These are phyloP conservation scores for Parus major DNA, from an alignment of 2,113 vertebrate species.

Conservation along the genomic window DNA sequence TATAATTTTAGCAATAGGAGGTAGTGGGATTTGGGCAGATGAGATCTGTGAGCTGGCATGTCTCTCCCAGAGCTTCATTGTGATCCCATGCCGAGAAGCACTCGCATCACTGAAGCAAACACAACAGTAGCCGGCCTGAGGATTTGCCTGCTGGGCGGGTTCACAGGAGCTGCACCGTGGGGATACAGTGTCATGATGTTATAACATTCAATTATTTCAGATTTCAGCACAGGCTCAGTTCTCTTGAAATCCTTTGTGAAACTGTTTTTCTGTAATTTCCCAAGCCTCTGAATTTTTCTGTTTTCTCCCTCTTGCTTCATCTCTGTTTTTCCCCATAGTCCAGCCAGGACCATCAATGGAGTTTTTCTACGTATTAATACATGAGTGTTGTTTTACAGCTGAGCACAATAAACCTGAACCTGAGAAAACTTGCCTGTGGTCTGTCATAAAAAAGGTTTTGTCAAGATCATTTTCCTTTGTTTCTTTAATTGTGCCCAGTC, in stretches of 20 bases:
- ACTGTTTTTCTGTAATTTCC: neutral
- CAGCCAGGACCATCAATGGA: neutral
- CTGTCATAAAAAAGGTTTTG: constrained; percentile 1
- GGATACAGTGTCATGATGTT: neutral
- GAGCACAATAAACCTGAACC: neutral
- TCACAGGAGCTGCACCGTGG: neutral
- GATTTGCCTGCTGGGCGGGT: neutral
- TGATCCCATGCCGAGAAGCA: neutral
- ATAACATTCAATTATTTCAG: neutral
- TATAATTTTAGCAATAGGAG: constrained; percentile 41
- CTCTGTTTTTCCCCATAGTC: neutral
- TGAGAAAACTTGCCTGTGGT: constrained; percentile 18
- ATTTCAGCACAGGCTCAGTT: neutral
- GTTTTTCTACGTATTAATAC: constrained; percentile 17
- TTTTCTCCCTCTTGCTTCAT: neutral
- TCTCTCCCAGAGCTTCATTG: neutral
- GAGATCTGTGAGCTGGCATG: neutral
- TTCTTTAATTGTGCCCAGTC: neutral
- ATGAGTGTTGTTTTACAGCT: neutral
- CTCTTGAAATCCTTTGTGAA: neutral
- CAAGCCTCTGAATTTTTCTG: neutral
- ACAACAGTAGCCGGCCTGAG: neutral
- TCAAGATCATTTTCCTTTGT: neutral
- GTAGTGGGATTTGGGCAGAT: neutral
- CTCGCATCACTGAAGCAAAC: neutral